Conservation (phyloP, 2,113 vertebrate species). For the Cygnus buccinator region DNA sequence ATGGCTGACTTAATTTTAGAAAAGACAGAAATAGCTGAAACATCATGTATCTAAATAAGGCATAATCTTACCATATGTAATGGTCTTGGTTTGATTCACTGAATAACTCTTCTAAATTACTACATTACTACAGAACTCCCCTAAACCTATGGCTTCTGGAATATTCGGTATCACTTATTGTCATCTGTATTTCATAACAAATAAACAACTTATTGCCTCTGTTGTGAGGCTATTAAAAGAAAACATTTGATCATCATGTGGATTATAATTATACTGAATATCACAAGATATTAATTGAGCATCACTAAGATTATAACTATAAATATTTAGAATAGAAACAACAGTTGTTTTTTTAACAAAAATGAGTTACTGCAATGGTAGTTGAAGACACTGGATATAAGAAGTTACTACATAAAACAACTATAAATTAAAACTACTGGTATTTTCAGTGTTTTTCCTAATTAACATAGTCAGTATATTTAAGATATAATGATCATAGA, state of each 20-base stretch:
- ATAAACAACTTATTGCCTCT: background rate
- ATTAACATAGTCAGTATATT: background rate
- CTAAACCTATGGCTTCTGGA: background rate
- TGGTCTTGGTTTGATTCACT: background rate
- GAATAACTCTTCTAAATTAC: background rate
- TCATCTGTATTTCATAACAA: background rate
- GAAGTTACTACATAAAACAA: background rate
- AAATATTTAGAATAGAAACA: background rate
- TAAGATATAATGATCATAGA: background rate
- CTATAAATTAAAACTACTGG: background rate
- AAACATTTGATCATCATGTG: background rate
- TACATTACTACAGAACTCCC: background rate
- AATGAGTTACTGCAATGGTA: background rate
- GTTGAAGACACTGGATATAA: background rate
- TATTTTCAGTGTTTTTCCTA: background rate
- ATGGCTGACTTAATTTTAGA: slow-evolving; percentile 33
- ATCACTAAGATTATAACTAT: background rate
- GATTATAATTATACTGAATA: background rate
- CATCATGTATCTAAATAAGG: background rate
- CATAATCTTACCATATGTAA: background rate
- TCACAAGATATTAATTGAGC: background rate
- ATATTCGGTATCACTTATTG: background rate
- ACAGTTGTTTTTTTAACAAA: background rate
- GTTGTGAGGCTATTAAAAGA: background rate
- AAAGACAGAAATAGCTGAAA: slow-evolving; percentile 10